phyloP scores from a whole-genome alignment of 2,113 vertebrate genomes.

The Hyaena hyaena region DNA sequence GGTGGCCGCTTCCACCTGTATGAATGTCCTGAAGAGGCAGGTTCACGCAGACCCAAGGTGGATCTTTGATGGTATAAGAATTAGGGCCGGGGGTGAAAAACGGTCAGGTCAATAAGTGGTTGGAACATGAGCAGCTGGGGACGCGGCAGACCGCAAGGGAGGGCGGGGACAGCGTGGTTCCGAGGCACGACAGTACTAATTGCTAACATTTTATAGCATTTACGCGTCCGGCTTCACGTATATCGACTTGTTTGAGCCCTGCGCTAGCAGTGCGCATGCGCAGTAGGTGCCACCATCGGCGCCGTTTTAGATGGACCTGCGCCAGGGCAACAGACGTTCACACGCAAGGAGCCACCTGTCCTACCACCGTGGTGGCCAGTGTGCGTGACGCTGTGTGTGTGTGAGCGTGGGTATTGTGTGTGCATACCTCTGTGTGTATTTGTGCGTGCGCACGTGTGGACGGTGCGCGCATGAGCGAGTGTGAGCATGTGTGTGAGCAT shows the following conservation, averaged over 20 bases:
- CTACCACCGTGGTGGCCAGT: accelerated
- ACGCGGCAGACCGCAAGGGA: background rate
- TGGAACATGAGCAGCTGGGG: accelerated
- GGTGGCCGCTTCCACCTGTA: accelerated
- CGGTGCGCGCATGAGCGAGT: too few species aligned
- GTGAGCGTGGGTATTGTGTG: accelerated
- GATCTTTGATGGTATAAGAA: too few species aligned
- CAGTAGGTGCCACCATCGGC: accelerated
- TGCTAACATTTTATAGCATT: background rate
- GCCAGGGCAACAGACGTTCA: too few species aligned
- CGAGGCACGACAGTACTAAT: background rate
- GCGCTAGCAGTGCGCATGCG: accelerated
- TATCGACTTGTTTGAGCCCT: accelerated
- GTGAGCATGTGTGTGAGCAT: background rate
- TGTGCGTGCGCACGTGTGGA: too few species aligned
- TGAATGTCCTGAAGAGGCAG: accelerated
- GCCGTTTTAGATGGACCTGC: too few species aligned
- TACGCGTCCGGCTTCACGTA: too few species aligned
- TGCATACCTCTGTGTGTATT: too few species aligned
- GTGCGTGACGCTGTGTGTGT: accelerated
- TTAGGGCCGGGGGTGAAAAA: too few species aligned
- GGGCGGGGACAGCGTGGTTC: background rate
- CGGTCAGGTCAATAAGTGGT: background rate
- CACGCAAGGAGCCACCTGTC: background rate
- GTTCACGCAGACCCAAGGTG: too few species aligned